These are phyloP conservation scores for Neodiprion fabricii DNA, from an alignment of 1,140 invertebrate species.

Conservation along the genomic window DNA sequence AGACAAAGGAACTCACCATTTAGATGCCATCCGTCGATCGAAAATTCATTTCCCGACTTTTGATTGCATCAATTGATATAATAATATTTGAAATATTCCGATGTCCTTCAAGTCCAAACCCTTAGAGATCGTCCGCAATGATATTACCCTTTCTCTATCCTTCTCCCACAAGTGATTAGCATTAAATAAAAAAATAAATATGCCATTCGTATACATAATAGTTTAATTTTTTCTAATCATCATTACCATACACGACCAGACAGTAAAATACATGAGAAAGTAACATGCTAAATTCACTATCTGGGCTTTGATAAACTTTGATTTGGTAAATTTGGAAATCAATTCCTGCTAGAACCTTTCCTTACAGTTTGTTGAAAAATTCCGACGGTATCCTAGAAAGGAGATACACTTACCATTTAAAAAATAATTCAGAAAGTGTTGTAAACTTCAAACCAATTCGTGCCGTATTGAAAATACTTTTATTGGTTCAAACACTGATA, in stretches of 20 bases:
- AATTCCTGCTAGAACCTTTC: too few species aligned
- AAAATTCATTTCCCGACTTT: conserved; percentile 34
- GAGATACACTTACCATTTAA: too few species aligned
- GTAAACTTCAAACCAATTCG: background rate
- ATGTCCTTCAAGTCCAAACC: conserved; percentile 42
- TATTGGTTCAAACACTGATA: background rate
- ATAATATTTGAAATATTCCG: background rate
- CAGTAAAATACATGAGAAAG: too few species aligned
- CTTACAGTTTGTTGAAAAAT: too few species aligned
- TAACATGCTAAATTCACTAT: too few species aligned
- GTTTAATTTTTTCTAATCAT: background rate
- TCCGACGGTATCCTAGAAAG: too few species aligned
- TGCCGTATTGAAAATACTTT: conserved; percentile 4
- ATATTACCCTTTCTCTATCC: conserved; percentile 56
- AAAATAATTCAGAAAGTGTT: too few species aligned
- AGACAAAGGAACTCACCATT: conserved; percentile 61
- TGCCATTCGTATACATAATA: background rate
- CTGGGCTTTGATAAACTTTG: too few species aligned
- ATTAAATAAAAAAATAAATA: background rate
- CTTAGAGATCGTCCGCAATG: conserved; percentile 41
- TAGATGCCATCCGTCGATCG: conserved; percentile 36
- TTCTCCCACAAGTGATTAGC: conserved; percentile 47
- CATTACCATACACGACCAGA: background rate
- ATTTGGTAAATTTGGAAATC: too few species aligned
- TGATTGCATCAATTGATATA: background rate